These are phyloP conservation scores for Eupithecia inturbata DNA, from an alignment of 2,888 invertebrate species.

Conservation along the genomic window DNA sequence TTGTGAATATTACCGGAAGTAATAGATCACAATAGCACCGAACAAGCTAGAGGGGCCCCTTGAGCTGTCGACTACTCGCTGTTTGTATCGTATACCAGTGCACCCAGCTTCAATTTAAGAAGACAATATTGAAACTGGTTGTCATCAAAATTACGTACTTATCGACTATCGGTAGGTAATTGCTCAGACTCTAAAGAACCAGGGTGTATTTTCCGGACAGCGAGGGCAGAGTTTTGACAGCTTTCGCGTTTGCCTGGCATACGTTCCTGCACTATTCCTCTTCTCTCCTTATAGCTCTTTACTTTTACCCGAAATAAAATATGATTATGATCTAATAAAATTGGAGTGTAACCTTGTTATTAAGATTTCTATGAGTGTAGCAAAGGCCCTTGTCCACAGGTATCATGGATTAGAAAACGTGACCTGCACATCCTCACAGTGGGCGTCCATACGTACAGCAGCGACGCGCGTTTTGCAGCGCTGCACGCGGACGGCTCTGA, in stretches of 20 bases:
- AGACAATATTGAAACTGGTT: too few species aligned
- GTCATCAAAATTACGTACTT: too few species aligned
- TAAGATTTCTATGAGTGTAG: not conserved
- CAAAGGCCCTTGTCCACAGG: slow-evolving; percentile 74
- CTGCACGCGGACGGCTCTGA: slow-evolving; percentile 86
- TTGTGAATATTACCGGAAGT: slow-evolving; percentile 11
- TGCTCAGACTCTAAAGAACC: too few species aligned
- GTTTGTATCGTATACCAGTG: not conserved
- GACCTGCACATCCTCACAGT: slow-evolving; percentile 89
- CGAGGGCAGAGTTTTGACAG: not conserved
- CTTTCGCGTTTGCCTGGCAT: not conserved
- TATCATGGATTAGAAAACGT: slow-evolving; percentile 93
- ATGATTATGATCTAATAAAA: not conserved
- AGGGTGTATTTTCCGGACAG: not conserved
- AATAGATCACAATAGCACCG: slow-evolving; percentile 2
- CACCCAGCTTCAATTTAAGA: not conserved
- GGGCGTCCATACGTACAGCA: slow-evolving; percentile 86
- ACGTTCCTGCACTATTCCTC: not conserved
- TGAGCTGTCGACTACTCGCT: not conserved
- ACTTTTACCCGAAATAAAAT: not conserved
- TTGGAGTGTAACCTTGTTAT: too few species aligned
- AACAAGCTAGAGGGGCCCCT: not conserved
- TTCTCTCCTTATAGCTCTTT: not conserved
- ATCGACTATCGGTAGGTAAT: too few species aligned
- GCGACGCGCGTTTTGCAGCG: slow-evolving; percentile 86